phyloP scores from a whole-genome alignment of 2,888 invertebrate genomes.

The Troilus luridus region DNA sequence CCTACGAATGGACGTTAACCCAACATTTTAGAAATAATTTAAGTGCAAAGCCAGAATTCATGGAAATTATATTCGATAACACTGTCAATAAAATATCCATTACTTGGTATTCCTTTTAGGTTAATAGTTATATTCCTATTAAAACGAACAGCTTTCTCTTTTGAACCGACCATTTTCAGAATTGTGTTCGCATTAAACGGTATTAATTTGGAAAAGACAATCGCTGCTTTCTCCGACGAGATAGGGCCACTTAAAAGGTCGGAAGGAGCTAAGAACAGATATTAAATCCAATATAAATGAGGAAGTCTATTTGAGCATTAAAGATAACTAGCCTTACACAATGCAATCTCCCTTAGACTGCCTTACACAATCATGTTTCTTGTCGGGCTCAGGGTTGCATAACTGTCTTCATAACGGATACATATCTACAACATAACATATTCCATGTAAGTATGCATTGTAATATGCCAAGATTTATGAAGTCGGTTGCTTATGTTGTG shows the following conservation, averaged over 20 bases:
- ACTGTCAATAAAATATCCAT: background rate
- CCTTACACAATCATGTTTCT: constrained; percentile 25
- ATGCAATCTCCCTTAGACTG: background rate
- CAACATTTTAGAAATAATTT: background rate
- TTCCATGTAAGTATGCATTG: background rate
- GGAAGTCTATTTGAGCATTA: constrained; percentile 20
- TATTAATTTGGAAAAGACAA: constrained; percentile 6
- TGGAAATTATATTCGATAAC: background rate
- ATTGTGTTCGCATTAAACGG: background rate
- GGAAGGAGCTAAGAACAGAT: background rate
- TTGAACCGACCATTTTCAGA: background rate
- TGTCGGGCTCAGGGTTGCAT: background rate
- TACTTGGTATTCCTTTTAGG: background rate
- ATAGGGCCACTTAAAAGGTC: background rate
- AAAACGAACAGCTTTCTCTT: background rate
- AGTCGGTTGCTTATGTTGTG: background rate
- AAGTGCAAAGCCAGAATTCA: background rate
- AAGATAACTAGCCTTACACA: constrained; percentile 22
- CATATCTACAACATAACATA: background rate
- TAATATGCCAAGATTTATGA: background rate
- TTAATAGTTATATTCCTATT: background rate
- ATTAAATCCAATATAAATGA: constrained; percentile 35
- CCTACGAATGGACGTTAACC: background rate
- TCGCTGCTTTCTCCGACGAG: background rate
- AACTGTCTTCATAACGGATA: background rate